phyloP scores from a whole-genome alignment of 2,888 invertebrate genomes.

The Himalopsyche japonica region DNA sequence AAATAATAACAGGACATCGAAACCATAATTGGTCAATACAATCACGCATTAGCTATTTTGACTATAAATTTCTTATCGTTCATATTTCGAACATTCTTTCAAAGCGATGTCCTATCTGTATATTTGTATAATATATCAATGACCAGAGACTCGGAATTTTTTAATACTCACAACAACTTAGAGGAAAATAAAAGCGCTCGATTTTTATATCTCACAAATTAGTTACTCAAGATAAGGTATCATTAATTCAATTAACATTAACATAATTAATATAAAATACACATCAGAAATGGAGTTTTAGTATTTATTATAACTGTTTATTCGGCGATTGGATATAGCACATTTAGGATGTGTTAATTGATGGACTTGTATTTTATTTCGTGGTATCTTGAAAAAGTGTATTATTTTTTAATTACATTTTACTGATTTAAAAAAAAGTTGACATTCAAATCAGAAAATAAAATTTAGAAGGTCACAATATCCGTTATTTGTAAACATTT shows the following conservation, averaged over 20 bases:
- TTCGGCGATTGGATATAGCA: not conserved
- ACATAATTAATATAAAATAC: not conserved
- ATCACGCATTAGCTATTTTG: no score
- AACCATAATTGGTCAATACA: no score
- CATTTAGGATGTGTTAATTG: conserved; percentile 1
- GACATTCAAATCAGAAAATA: no score
- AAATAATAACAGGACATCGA: no score
- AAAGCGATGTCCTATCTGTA: not conserved
- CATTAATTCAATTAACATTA: conserved; percentile 1
- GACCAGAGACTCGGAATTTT: not conserved
- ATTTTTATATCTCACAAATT: not conserved
- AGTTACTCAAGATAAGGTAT: not conserved
- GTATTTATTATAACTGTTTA: not conserved
- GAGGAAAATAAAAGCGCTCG: not conserved
- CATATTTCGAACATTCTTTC: not conserved
- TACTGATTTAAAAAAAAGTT: not conserved
- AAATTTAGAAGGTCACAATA: no score
- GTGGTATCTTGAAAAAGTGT: not conserved
- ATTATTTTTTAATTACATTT: not conserved
- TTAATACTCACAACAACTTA: not conserved
- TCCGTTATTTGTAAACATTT: no score
- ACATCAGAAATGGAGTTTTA: not conserved
- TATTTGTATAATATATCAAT: not conserved
- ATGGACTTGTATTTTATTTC: not conserved
- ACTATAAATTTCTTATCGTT: no score